Base-by-base conservation (phyloP, 1,140 invertebrate genomes). In the Drosophila varians region DNA sequence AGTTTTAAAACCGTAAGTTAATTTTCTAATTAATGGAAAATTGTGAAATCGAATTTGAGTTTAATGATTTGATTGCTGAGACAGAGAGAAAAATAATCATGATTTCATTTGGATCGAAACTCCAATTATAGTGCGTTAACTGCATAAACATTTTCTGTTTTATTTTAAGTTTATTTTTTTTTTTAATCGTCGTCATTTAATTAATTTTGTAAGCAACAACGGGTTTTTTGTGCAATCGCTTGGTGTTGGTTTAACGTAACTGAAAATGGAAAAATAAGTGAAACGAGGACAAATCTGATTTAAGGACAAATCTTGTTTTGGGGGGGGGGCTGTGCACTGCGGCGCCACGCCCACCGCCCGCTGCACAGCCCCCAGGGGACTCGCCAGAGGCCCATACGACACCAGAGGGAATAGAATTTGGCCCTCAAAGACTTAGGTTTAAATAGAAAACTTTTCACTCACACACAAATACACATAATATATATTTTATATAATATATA, bases 161-260 rank as follows among this genome's bases (percentile, higher is more conserved):
- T 65, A 58, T 34, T 26, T 38, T 51, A 51, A 38, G 23, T 31
- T 26, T 19, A 40, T 48, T 31, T 51, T 82, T 84, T 77, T 84
- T 87, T 82, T n/a, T n/a, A n/a, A n/a, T n/a, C 12, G 34, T 71
- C 26, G 28, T 52, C 72, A 64, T 58, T 64, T 66, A 64, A 66
- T 53, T 82, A 74, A 53, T 77, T 66, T 53, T 86, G 42, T 87
- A 87, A 87, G 82, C 82, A 89, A 83, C 80, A 90, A 90, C 89
- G 89, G 89, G 89, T 90, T 90, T 79, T 80, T 90, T 90, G 89
- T 90, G 89, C 89, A 90, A 90, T 90, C 89, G 83, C 77, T 87
- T 89, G 89, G 89, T 90, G 89, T 90, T 89, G 89, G 89, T 90
- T 52, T 64, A 65, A 65, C 47, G 58, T 42, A 42, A 42, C 8